Percentiles rank a stretch among this genome's conserved stretches.
Evolutionary conservation across 2,113 vertebrate species (phyloP).

Genomic region (Rhinopomastus cyanomelas): DNA sequence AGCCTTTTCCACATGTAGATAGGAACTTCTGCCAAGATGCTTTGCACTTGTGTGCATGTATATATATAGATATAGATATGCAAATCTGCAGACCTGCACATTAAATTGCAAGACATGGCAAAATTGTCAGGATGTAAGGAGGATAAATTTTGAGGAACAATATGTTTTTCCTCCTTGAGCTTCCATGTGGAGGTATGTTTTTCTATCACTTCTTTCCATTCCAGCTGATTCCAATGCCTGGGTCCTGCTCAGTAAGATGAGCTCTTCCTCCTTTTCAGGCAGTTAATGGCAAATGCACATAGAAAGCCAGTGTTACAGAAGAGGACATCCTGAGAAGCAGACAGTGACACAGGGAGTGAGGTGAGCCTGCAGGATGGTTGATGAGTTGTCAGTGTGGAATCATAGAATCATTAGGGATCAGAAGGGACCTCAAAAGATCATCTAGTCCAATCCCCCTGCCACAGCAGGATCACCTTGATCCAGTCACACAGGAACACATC

Average conservation of each 20-base stretch:
- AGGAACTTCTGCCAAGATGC: not conserved
- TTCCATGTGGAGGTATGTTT: not conserved
- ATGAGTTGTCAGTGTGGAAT: not conserved
- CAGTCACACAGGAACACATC: too few relatives aligned
- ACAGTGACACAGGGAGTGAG: not conserved
- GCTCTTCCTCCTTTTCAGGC: not conserved
- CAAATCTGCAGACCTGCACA: not conserved
- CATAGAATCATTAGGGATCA: too few relatives aligned
- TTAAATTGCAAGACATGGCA: not conserved
- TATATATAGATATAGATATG: not conserved
- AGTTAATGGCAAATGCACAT: not conserved
- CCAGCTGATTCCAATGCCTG: not conserved
- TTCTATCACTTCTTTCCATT: not conserved
- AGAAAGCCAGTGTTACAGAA: not conserved
- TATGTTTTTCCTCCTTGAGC: not conserved
- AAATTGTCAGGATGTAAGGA: not conserved
- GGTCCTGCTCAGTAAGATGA: not conserved
- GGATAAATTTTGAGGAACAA: not conserved
- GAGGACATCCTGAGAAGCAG: not conserved
- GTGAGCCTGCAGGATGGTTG: not conserved
- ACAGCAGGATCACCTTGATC: too few relatives aligned
- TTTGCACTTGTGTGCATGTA: not conserved
- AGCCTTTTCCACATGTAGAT: not conserved
- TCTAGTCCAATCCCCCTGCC: too few relatives aligned
- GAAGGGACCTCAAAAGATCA: too few relatives aligned